These are phyloP conservation scores for Balanococcus diminutus DNA, from an alignment of 2,888 invertebrate species.

Conservation along the genomic window DNA sequence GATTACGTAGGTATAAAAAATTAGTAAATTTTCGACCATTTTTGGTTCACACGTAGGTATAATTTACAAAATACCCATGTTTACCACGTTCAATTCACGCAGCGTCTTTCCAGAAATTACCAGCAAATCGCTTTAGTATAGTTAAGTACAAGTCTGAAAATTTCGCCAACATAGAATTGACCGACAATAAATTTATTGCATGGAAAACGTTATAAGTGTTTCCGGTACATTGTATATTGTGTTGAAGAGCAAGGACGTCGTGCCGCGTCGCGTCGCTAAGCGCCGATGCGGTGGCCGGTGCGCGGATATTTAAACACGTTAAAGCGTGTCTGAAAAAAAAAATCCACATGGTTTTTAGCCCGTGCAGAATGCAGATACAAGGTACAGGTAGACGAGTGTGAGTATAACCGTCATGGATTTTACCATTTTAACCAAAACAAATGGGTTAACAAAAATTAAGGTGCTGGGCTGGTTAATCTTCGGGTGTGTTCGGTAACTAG, in stretches of 20 bases:
- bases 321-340: slow-evolving; percentile 31
- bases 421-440: slow-evolving; percentile 1
- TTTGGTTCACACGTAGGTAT: neutral
- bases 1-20: neutral
- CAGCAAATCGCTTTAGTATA: neutral
- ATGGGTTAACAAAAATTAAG: neutral
- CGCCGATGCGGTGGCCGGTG: neutral
- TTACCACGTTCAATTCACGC: neutral
- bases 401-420: slow-evolving; percentile 34
- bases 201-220: slow-evolving; percentile 13
- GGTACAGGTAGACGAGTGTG: no score
- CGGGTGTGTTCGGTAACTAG: neutral
- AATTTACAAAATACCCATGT: neutral
- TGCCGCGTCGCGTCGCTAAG: neutral
- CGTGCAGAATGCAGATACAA: neutral
- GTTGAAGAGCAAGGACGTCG: slow-evolving; percentile 26
- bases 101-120: neutral
- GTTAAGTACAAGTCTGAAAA: neutral
- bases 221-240: slow-evolving; percentile 40
- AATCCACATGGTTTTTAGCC: slow-evolving; percentile 30
- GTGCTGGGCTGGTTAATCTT: neutral
- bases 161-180: neutral
- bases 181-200: neutral
- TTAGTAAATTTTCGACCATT: neutral
- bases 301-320: slow-evolving; percentile 32